Base-by-base conservation (phyloP, 2,888 invertebrate genomes). In the Ametastegia equiseti region DNA sequence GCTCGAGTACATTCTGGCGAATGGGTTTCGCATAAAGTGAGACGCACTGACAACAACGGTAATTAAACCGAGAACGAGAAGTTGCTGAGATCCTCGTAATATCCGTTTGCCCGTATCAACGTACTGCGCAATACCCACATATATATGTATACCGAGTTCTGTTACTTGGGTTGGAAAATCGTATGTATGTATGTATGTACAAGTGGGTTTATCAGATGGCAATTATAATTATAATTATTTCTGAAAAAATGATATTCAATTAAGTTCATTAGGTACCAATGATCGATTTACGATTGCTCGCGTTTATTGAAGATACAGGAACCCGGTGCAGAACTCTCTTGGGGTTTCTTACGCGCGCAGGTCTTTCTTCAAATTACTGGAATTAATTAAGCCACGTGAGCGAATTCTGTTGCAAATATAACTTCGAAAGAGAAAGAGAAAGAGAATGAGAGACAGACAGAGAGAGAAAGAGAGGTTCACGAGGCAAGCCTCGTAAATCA, bases 351-450 rank as follows among this genome's bases (percentile, higher is more conserved):
- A 50, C 30, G 15, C 33, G n/a, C 33, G 60, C n/a, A n/a, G n/a
- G n/a, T n/a, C n/a, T n/a, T n/a, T 77, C 60, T 77, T 77, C 77
- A 27, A 13, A 57, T 77, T 57, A 77, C 60, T 39, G 54, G 42
- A 33, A 77, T 77, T 57, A 77, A 77, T 77, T 77, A 77, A 50
- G 30, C 57, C 11, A 30, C 63, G 57, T 77, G 57, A n/a, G 54
- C 57, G 77, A 57, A 33, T 77, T 57, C 77, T 36, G 57, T 36
- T 57, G 77, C 60, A 77, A 77, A 57, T 57, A 50, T 13, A 77
- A 77, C 57, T 57, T 77, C 77, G 77, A 77, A 77, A 42, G 36
- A 54, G 54, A n/a, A n/a, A n/a, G n/a, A n/a, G n/a, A n/a, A n/a
- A n/a, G n/a, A n/a, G n/a, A n/a, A n/a, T n/a, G n/a, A n/a, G n/a